Evolutionary conservation across 2,113 vertebrate genomes (phyloP).

Genomic region (Alosa alosa): DNA sequence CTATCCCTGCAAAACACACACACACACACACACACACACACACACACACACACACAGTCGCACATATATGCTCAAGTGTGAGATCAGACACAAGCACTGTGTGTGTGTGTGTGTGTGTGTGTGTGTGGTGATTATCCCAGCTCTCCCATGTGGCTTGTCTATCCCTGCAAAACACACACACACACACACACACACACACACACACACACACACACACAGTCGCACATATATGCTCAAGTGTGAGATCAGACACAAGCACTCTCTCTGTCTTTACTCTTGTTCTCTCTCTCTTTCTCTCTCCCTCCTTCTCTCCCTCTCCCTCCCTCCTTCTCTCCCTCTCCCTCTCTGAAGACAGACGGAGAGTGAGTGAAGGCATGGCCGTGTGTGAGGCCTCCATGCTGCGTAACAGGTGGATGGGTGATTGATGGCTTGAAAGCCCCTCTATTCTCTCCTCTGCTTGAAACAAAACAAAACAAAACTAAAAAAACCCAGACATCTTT

Average conservation of each 20-base stretch:
- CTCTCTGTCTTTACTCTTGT: not conserved
- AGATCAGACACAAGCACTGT: not conserved
- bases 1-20: slow-evolving; percentile 38
- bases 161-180: slow-evolving; percentile 32
- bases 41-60: not conserved
- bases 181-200: not conserved
- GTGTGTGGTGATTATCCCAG: not conserved
- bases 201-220: not conserved
- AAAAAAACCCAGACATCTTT: not conserved
- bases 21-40: too few species aligned
- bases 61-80: too few species aligned
- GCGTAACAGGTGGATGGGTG: slow-evolving; percentile 50
- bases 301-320: too few species aligned
- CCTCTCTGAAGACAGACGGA: slow-evolving; percentile 34
- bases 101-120: too few species aligned
- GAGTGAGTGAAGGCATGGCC: slow-evolving; percentile 14
- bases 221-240: too few species aligned
- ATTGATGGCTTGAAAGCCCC: slow-evolving; percentile 44
- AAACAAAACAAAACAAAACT: not conserved
- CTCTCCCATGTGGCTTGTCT: slow-evolving; percentile 11
- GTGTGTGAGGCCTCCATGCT: slow-evolving; percentile 17
- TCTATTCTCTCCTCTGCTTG: not conserved
- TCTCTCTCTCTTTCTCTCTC: too few species aligned
- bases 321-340: too few species aligned
- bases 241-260: not conserved